Evolutionary conservation across 2,797 vertebrate species (phyloP), one percentile per base, ranked within the genome.

Genomic region (Kryptolebias ocellatus): DNA sequence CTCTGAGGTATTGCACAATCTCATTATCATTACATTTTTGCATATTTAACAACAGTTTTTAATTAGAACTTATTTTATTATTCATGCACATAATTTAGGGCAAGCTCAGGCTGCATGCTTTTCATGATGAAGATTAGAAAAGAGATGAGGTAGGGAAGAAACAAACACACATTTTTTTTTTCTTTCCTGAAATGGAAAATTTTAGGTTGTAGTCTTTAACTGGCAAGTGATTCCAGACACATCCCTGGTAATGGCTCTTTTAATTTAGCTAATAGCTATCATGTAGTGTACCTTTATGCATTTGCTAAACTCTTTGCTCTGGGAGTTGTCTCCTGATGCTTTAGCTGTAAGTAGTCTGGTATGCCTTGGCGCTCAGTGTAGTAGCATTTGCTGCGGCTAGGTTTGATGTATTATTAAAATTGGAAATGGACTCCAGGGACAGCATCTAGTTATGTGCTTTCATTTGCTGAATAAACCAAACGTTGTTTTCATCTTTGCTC

Each of bases 401-500:
- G 93, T 95, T 98, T 99, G 96, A 99, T 99, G 96, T 99, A 99
- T 99, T 99, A 99, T 99, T 99, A 98, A 99, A 98, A 97, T 95
- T 97, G 96, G 96, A 98, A 99, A 99, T 97, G 96, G 96, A 95
- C 98, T 97, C 96, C 90, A 88, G 97, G 96, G 98, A 99, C 92
- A 80, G 94, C 95, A 96, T 97, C 96, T 96, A 95, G 96, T 97
- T 98, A 97, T 96, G 95, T 95, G 97, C 96, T 97, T 99, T 98
- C 96, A 98, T 99, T 99, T 98, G 96, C 96, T 95, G 96, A 97
- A 98, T 98, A 98, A 98, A 97, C 98, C 96, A 95, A 95, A 95
- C 95, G 96, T 96, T 98, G 97, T 98, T 98, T 99, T 98, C 96
- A 98, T 99, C 96, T 97, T 95, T 95, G 94, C 96, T 96, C 95